Evolutionary conservation across 2,888 invertebrate species (phyloP), one percentile per base, ranked within the genome.

Genomic region (Mesorhabditis belari): DNA sequence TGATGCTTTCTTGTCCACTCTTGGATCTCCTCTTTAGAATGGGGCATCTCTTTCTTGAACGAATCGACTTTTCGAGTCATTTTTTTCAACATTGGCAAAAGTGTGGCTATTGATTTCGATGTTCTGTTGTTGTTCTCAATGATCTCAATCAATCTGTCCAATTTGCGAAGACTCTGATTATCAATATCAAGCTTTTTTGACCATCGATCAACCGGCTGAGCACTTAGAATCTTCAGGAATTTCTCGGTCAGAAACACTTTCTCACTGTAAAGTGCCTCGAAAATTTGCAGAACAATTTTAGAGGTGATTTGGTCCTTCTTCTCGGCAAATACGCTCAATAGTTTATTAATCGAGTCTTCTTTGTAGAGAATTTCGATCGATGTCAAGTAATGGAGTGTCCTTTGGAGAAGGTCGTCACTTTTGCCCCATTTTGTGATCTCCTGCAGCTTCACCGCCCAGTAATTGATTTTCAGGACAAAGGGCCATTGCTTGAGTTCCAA

Each of bases 391-490:
- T 29, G 55, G 17, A 35, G 23, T 12, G 29, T 28, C 6, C 25
- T 17, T 35, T 55, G 23, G 21, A 55, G n/a, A n/a, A n/a, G 29
- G 28, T 26, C 29, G 5, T 52, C 52, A 1, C 6, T 23, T 0
- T 55, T n/a, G 27, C 17, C n/a, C 55, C 55, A 55, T 29, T 55
- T 23, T 35, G 29, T 4, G 2, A 55, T 4, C n/a, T 26, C 21
- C 29, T 24, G 55, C 49, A 55, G 24, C n/a, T 35, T 55, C n/a
- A 12, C 55, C 35, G n/a, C 29, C 55, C 55, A 55, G 3, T 28
- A 55, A 21, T 25, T 19, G 19, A 55, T 6, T 55, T 55, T 55
- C 25, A 55, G n/a, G 6, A 55, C 55, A 21, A 23, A 55, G 21
- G 55, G 55, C 55, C 55, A 55, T n/a, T 55, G 29, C 5, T 29